phyloP scores from a whole-genome alignment of 2,888 invertebrate genomes.

The Molorchus minor region DNA sequence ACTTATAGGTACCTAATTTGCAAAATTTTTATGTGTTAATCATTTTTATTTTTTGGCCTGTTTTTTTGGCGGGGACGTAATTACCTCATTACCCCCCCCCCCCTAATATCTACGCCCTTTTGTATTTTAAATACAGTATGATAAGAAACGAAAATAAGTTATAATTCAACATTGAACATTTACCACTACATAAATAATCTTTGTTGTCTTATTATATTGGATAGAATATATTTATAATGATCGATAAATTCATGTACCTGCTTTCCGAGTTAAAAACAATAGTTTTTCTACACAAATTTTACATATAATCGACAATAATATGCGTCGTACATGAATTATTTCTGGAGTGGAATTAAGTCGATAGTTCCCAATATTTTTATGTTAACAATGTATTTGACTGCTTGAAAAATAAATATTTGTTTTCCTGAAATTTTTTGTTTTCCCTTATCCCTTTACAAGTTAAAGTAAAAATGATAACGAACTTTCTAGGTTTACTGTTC shows the following conservation, averaged over 20 bases:
- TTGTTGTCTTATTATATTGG: slow-evolving; percentile 32
- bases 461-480: too few relatives aligned
- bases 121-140: too few relatives aligned
- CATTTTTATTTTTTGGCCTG: too few relatives aligned
- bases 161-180: too few relatives aligned
- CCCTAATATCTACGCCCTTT: too few relatives aligned
- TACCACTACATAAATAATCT: not conserved
- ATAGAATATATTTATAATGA: slow-evolving; percentile 21
- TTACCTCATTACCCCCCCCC: too few relatives aligned
- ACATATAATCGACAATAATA: slow-evolving; percentile 25
- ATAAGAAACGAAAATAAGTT: too few relatives aligned
- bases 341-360: slow-evolving; percentile 44
- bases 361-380: slow-evolving; percentile 41
- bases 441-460: not conserved
- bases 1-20: not conserved
- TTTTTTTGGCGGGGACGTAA: too few relatives aligned
- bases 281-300: slow-evolving; percentile 11
- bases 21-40: not conserved
- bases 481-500: too few relatives aligned
- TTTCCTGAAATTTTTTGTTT: slow-evolving; percentile 1
- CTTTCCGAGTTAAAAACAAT: slow-evolving; percentile 9
- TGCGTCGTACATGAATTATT: slow-evolving; percentile 41
- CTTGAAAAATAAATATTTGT: slow-evolving; percentile 10
- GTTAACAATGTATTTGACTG: slow-evolving; percentile 32
- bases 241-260: slow-evolving; percentile 38